These are phyloP conservation scores for Ennomos fuscantarius DNA, from an alignment of 2,888 invertebrate genomes.

Conservation along the genomic window DNA sequence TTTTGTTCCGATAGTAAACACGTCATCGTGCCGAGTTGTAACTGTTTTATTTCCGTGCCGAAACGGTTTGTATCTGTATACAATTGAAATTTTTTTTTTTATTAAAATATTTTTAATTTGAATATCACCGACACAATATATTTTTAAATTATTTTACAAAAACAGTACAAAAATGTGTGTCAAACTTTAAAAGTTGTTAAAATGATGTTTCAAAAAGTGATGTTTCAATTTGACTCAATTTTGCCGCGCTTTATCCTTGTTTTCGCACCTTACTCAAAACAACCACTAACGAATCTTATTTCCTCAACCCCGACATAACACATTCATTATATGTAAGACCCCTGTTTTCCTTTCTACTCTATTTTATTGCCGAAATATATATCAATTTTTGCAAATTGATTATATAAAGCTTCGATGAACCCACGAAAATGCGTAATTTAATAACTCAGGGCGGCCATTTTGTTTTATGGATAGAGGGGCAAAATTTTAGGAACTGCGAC, in stretches of 20 bases:
- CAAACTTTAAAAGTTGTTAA: too few species aligned
- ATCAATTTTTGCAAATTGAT: conserved; percentile 57
- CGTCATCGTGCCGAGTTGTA: too few species aligned
- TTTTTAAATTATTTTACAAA: too few species aligned
- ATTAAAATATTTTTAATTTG: too few species aligned
- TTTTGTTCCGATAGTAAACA: too few species aligned
- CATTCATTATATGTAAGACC: conserved; percentile 22
- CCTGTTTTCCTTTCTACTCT: conserved; percentile 45
- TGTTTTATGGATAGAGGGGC: conserved; percentile 22
- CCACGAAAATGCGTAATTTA: conserved; percentile 47
- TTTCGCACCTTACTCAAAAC: background rate
- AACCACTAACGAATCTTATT: background rate
- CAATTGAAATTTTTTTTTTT: too few species aligned
- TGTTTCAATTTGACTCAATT: too few species aligned
- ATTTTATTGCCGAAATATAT: conserved; percentile 52
- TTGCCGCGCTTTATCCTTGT: background rate
- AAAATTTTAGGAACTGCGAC: conserved; percentile 16
- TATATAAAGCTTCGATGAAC: conserved; percentile 47
- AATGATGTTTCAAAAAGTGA: too few species aligned
- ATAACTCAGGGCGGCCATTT: conserved; percentile 40
- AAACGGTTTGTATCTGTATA: too few species aligned
- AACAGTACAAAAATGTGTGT: too few species aligned
- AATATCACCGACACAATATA: too few species aligned
- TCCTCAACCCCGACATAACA: conserved; percentile 11
- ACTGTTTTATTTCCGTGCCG: too few species aligned